A percentile compares a stretch with the other conserved stretches of the same genome.
These are phyloP conservation scores for Cosmia pyralina DNA, from an alignment of 2,888 invertebrate genomes.

Conservation along the genomic window DNA sequence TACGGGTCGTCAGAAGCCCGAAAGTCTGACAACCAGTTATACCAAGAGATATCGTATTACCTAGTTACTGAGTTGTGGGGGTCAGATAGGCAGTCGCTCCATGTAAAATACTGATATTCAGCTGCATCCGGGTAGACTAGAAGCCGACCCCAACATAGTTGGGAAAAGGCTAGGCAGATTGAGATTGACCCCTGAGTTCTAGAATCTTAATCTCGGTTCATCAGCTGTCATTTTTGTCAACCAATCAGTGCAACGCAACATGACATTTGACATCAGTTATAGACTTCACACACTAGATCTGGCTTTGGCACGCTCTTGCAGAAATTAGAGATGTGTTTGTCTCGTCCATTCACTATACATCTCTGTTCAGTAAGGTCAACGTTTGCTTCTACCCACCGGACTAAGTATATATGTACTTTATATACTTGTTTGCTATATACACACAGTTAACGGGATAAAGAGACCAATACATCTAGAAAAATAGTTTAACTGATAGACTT, in stretches of 20 bases:
- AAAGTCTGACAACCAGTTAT: no score
- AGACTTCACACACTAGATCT: not conserved
- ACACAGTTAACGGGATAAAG: conserved; percentile 35
- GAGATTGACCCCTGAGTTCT: no score
- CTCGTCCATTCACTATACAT: conserved; percentile 20
- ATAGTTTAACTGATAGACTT: conserved; percentile 10
- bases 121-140: no score
- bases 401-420: conserved; percentile 28
- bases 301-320: not conserved
- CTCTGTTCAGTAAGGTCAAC: conserved; percentile 33
- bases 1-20: no score
- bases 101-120: no score
- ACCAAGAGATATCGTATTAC: no score
- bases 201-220: not conserved
- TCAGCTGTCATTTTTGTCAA: not conserved
- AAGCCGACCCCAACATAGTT: no score
- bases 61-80: no score
- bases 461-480: conserved; percentile 32
- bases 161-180: no score
- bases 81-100: no score
- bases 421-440: conserved; percentile 30
- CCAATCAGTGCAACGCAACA: not conserved
- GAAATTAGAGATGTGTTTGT: not conserved
- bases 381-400: conserved; percentile 32
- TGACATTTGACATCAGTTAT: no score